Evolutionary conservation across 2,888 invertebrate species (phyloP).

Genomic region (Napeogenes inachia): DNA sequence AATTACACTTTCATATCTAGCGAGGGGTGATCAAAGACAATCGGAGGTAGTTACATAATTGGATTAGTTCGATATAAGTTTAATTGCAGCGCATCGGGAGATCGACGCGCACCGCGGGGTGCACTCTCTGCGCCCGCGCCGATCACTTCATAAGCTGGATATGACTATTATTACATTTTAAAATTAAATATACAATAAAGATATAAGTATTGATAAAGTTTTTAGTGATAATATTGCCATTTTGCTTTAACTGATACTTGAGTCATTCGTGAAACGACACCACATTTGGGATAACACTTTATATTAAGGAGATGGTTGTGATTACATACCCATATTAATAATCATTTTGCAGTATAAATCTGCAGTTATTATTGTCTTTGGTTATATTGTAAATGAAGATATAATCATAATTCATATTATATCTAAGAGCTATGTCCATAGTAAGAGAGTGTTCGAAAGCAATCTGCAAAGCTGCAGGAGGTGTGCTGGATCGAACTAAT

Average conservation of each 20-base stretch:
- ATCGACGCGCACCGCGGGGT: conserved; percentile 70
- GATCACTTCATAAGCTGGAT: conserved; percentile 41
- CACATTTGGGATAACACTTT: too few species aligned
- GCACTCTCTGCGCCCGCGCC: conserved; percentile 60
- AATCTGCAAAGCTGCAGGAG: conserved; percentile 73
- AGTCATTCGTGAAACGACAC: too few species aligned
- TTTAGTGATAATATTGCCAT: too few species aligned
- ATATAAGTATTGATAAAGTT: too few species aligned
- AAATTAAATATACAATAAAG: too few species aligned
- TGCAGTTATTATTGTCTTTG: too few species aligned
- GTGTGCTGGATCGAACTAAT: conserved; percentile 69
- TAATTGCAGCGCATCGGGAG: conserved; percentile 65
- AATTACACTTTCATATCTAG: conserved; percentile 43
- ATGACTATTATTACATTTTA: conserved; percentile 28
- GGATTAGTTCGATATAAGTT: conserved; percentile 66
- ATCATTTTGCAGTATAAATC: too few species aligned
- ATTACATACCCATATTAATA: too few species aligned
- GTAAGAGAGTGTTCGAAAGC: conserved; percentile 56
- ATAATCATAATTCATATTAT: conserved; percentile 4
- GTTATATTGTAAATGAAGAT: neutral
- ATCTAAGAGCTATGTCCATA: conserved; percentile 55
- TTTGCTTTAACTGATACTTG: too few species aligned
- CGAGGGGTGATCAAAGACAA: conserved; percentile 60
- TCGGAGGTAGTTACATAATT: conserved; percentile 65
- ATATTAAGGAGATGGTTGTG: too few species aligned